Evolutionary conservation across 1,140 invertebrate species (phyloP), one percentile per base, ranked within the genome.

Genomic region (Drosophila pseudoananassae): DNA sequence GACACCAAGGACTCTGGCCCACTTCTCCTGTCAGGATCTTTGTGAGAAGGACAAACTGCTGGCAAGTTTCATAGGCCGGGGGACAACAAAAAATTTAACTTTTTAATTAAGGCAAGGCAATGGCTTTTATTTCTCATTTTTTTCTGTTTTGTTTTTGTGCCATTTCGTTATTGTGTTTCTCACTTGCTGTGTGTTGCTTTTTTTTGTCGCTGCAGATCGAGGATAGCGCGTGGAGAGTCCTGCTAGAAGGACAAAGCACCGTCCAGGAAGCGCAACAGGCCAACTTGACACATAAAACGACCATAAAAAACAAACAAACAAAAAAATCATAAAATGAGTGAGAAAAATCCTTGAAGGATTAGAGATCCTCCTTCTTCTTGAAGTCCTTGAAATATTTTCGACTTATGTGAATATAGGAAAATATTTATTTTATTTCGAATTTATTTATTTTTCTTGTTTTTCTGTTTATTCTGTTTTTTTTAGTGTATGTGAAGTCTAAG

Each of bases 21-120:
- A 6, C 17, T 9, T 20, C 17, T 6, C 43, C n/a, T 17, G 17
- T 10, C 43, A 20, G 43, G 40, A 43, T 43, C 40, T 9, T 20
- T 31, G 47, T 36, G 33, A 10, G 45, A 10, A 51, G 66, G 55
- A 47, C 69, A 59, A 38, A 33, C 50, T 72, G 46, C 43, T 47
- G 38, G 61, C 66, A 69, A 79, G 61, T 76, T 78, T 64, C 65
- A 60, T 77, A 65, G 69, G 74, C 78, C 29, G 52, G 17, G 54
- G 45, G 33, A 36, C 72, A 60, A 57, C 68, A 52, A 56, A 53
- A 73, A 84, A 84, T 80, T 85, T 77, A 84, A 84, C 80, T 84
- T 84, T 84, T 85, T 84, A 84, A 84, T 84, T 84, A 84, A 84
- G 78, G 76, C 66, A 55, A 64, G 45, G 63, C 76, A 84, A 77